Conservation (phyloP, 2,113 vertebrate genomes). For the Catharus bicknelli region DNA sequence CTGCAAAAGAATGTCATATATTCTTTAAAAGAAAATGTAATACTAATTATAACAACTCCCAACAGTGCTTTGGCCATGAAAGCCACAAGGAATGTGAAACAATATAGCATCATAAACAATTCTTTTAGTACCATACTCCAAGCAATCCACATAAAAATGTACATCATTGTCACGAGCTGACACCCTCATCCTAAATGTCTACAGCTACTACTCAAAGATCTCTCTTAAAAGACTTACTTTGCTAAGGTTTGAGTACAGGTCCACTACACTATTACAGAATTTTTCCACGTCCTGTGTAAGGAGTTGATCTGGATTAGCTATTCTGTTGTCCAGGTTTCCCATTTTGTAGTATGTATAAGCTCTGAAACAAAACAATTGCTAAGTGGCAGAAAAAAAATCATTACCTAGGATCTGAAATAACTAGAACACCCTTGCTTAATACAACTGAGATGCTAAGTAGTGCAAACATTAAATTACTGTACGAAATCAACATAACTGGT, state of each 20-base stretch:
- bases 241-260: conserved; percentile 97
- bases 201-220: background rate
- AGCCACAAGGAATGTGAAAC: background rate
- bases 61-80: background rate
- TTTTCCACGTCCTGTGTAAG: conserved; percentile 97
- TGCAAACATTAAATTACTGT: background rate
- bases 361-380: conserved; percentile 73
- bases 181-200: background rate
- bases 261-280: conserved; percentile 98
- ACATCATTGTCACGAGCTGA: background rate
- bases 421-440: background rate
- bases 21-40: background rate
- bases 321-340: conserved; percentile 98
- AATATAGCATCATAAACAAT: background rate
- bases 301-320: conserved; percentile 95
- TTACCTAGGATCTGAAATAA: background rate
- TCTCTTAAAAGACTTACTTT: conserved; percentile 80
- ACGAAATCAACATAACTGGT: background rate
- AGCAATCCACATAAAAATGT: background rate
- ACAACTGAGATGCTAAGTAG: background rate
- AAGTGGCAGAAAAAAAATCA: background rate
- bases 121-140: background rate
- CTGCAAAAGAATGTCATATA: accelerated
- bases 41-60: background rate
- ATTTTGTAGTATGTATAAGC: conserved; percentile 97